Evolutionary conservation across 2,888 invertebrate genomes (phyloP).

Genomic region (Willowsia nigromaculata): DNA sequence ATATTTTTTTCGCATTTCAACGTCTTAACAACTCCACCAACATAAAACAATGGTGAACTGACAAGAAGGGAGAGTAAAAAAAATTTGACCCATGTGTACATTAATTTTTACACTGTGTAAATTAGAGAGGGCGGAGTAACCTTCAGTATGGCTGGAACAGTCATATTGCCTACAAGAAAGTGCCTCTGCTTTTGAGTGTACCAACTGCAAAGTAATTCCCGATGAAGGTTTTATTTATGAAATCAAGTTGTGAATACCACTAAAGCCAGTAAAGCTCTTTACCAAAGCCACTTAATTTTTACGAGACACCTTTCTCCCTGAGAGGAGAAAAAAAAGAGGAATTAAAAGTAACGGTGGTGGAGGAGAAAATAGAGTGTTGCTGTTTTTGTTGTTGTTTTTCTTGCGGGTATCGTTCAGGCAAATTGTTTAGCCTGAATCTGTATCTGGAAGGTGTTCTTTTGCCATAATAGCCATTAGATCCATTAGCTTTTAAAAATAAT

Average conservation of each 20-base stretch:
- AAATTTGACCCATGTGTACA: too few relatives aligned
- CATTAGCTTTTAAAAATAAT: constrained; percentile 50
- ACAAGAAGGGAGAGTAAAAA: too few relatives aligned
- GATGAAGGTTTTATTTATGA: constrained; percentile 17
- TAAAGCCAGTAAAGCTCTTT: constrained; percentile 23
- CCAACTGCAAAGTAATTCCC: too few relatives aligned
- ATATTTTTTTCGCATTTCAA: too few relatives aligned
- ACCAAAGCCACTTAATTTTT: constrained; percentile 40
- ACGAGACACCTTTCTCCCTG: constrained; percentile 6
- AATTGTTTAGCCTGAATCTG: constrained; percentile 23
- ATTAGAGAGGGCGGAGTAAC: too few relatives aligned
- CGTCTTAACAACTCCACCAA: too few relatives aligned
- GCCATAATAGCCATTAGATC: constrained; percentile 24
- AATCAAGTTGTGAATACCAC: constrained; percentile 14
- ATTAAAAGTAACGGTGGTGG: constrained; percentile 13
- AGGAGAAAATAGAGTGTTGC: neutral
- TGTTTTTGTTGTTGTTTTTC: neutral
- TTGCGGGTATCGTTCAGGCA: neutral
- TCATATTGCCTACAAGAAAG: too few relatives aligned
- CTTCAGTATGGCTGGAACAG: neutral
- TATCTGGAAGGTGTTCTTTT: constrained; percentile 6
- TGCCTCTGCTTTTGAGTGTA: too few relatives aligned
- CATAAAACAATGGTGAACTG: too few relatives aligned
- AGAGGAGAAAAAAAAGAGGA: constrained; percentile 19
- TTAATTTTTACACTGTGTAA: too few relatives aligned